Conservation (phyloP, 2,113 vertebrate species). For the Macheiramphus alcinus region DNA sequence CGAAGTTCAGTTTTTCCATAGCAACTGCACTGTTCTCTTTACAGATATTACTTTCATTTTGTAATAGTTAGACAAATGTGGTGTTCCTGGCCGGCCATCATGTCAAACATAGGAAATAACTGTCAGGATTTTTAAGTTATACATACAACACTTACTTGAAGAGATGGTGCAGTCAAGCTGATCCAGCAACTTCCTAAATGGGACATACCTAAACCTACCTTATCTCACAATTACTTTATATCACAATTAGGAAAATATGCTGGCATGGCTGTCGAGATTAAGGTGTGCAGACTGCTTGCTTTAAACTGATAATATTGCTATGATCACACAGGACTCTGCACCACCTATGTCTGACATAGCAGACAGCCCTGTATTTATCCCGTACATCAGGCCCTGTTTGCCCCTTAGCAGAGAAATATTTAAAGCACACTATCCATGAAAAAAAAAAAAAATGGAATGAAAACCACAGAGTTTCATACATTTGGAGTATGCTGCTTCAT, state of each 20-base stretch:
- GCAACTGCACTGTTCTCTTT: neutral
- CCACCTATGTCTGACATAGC: neutral
- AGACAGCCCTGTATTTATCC: neutral
- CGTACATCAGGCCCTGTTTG: neutral
- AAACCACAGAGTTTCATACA: neutral
- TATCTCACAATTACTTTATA: neutral
- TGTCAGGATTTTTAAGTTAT: neutral
- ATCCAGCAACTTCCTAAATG: neutral
- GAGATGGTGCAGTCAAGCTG: neutral
- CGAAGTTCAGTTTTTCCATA: neutral
- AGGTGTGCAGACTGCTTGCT: neutral
- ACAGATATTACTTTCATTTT: neutral
- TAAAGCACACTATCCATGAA: neutral
- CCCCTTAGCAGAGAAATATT: neutral
- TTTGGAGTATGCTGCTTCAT: neutral
- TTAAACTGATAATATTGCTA: neutral
- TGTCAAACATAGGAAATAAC: neutral
- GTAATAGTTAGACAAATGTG: neutral
- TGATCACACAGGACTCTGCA: neutral
- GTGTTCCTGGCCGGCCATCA: neutral
- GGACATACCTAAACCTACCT: neutral
- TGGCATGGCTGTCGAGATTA: neutral
- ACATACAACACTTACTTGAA: neutral
- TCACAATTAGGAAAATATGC: neutral
- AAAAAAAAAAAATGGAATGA: neutral